phyloP scores from a whole-genome alignment of 2,797 vertebrate species.

The Peromyscus nudipes region DNA sequence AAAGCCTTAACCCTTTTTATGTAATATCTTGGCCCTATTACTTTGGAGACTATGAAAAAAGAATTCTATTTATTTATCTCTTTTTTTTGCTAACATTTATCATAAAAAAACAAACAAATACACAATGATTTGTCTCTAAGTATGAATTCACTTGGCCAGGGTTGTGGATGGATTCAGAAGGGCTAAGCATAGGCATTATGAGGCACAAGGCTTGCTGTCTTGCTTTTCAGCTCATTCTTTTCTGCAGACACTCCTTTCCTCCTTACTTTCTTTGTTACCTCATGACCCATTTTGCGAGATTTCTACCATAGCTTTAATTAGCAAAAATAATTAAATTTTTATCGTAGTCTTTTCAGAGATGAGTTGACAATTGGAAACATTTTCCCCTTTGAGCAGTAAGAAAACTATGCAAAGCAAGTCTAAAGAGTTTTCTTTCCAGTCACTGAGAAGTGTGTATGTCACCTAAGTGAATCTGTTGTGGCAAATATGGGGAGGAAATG shows the following conservation, averaged over 20 bases:
- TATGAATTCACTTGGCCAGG: background rate
- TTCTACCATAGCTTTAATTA: constrained; percentile 37
- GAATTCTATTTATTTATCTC: background rate
- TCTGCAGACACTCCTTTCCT: background rate
- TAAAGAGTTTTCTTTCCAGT: constrained; percentile 48
- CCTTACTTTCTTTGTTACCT: background rate
- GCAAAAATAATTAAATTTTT: constrained; percentile 45
- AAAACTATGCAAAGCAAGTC: constrained; percentile 1
- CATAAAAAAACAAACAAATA: background rate
- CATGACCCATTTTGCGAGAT: background rate
- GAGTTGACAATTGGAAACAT: background rate
- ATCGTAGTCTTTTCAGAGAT: constrained; percentile 32
- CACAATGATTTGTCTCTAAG: background rate
- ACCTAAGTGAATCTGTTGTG: constrained; percentile 17
- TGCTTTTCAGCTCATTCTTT: background rate
- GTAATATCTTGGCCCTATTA: constrained; percentile 47
- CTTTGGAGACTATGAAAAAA: constrained; percentile 18
- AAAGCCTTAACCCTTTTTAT: constrained; percentile 61
- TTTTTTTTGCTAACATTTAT: background rate
- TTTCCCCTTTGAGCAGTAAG: constrained; percentile 4
- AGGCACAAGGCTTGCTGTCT: background rate
- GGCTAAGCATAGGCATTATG: background rate
- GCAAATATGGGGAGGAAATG: background rate
- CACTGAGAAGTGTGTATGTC: constrained; percentile 15
- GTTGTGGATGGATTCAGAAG: background rate